Evolutionary conservation across 2,113 vertebrate genomes (phyloP).

Genomic region (human (Homo sapiens)): GRCh38 chr6:20181501-20182000

Average conservation of each 20-base stretch:
- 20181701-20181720: accelerated
- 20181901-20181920: not conserved
- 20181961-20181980: not conserved
- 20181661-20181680: accelerated
- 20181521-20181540: not conserved
- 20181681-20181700: not conserved
- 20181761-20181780: not conserved
- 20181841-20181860: not conserved
- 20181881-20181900: not conserved
- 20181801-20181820: accelerated
- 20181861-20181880: not conserved
- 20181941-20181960: not conserved
- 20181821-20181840: too few relatives aligned
- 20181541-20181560: not conserved
- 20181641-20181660: not conserved
- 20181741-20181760: not conserved
- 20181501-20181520: not conserved
- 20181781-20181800: not conserved
- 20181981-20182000: not conserved
- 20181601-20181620: not conserved
- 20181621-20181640: not conserved
- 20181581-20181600: not conserved
- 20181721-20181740: accelerated
- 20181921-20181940: not conserved
- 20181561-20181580: not conserved